Conservation (phyloP, 1,140 invertebrate species). For the Drosophila jambulina region DNA sequence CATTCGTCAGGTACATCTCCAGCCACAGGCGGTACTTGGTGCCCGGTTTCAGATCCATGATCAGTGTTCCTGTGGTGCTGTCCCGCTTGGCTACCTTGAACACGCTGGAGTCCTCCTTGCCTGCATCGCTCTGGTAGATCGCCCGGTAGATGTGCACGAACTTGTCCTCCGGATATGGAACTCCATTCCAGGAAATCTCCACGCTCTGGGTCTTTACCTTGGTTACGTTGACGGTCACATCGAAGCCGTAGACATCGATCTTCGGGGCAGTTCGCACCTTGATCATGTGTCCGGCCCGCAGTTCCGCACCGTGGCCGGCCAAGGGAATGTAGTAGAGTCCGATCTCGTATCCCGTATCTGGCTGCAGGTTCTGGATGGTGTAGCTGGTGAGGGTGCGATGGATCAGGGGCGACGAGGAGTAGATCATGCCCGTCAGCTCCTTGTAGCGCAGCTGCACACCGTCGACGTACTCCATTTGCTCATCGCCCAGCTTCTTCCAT, state of each 20-base stretch:
- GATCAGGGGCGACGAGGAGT: constrained; percentile 91
- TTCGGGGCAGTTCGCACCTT: constrained; percentile 87
- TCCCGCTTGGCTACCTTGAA: constrained; percentile 94
- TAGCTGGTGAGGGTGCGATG: constrained; percentile 90
- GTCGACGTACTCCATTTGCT: constrained; percentile 90
- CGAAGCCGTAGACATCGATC: constrained; percentile 92
- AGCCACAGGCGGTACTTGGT: constrained; percentile 94
- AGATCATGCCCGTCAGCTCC: constrained; percentile 89
- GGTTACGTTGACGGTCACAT: constrained; percentile 90
- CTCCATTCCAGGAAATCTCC: constrained; percentile 92
- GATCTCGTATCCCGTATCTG: constrained; percentile 91
- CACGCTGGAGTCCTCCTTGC: constrained; percentile 91
- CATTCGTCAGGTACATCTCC: constrained; percentile 94
- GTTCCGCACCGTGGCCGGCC: constrained; percentile 89
- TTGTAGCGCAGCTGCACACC: constrained; percentile 89
- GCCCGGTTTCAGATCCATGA: constrained; percentile 91
- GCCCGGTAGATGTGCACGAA: constrained; percentile 96
- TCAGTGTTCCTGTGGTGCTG: constrained; percentile 89
- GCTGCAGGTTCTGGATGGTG: constrained; percentile 90
- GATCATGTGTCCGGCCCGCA: constrained; percentile 89
- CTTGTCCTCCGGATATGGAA: constrained; percentile 94
- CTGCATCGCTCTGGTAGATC: constrained; percentile 91
- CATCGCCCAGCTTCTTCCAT: constrained; percentile 93
- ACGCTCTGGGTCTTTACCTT: constrained; percentile 91
- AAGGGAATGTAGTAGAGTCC: constrained; percentile 92